Evolutionary conservation across 1,140 invertebrate genomes (phyloP).

Genomic region (Harpegnathos saltator): DNA sequence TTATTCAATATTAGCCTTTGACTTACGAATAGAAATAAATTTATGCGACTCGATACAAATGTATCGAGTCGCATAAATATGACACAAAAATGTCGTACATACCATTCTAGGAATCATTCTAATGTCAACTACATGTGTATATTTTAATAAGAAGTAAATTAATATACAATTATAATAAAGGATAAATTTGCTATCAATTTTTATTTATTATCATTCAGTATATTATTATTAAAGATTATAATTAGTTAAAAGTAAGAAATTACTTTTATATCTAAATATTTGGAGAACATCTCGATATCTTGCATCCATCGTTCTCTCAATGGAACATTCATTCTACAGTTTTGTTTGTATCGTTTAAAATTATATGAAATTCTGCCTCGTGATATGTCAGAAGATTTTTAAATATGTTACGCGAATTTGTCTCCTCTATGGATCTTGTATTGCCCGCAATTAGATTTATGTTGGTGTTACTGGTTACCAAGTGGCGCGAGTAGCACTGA

Average conservation of each 20-base stretch:
- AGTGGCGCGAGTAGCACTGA: too few species aligned
- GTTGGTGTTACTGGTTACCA: too few species aligned
- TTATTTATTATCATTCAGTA: too few species aligned
- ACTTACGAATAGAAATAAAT: too few species aligned
- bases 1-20: too few species aligned
- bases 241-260: slow-evolving; percentile 2
- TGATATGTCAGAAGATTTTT: slow-evolving; percentile 69
- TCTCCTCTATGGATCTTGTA: slow-evolving; percentile 60
- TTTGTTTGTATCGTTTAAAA: slow-evolving; percentile 45
- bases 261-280: slow-evolving; percentile 88
- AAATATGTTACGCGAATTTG: slow-evolving; percentile 53
- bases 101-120: neutral
- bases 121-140: too few species aligned
- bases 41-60: too few species aligned
- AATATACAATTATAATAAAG: too few species aligned
- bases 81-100: neutral
- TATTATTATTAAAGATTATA: neutral
- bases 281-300: slow-evolving; percentile 87
- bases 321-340: slow-evolving; percentile 24
- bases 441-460: slow-evolving; percentile 46
- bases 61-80: too few species aligned
- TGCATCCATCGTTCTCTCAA: slow-evolving; percentile 80
- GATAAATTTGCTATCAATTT: too few species aligned
- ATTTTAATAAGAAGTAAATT: too few species aligned
- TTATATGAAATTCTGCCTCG: slow-evolving; percentile 74